Evolutionary conservation across 2,888 invertebrate genomes (phyloP).

Genomic region (Sisyra nigra): DNA sequence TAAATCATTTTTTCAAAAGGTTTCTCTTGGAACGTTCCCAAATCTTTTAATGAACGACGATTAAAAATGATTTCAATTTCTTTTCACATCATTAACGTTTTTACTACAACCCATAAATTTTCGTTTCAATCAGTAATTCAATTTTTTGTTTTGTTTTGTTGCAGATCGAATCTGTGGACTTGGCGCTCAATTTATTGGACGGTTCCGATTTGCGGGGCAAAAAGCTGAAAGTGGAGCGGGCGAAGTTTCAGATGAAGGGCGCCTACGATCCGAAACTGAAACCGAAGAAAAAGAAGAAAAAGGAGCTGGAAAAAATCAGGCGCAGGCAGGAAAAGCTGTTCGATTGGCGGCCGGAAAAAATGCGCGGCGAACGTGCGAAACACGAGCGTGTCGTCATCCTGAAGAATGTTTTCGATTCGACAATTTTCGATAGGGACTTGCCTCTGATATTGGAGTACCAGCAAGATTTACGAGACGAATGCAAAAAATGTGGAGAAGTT

Average conservation of each 20-base stretch:
- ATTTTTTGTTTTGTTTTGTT: background rate
- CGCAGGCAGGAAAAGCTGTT: conserved; percentile 88
- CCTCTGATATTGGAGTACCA: conserved; percentile 79
- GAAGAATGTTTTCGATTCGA: conserved; percentile 81
- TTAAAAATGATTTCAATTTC: too few species aligned
- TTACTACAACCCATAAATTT: background rate
- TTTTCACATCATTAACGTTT: background rate
- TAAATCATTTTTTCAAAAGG: too few species aligned
- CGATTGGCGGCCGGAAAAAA: conserved; percentile 92
- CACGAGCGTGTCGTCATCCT: conserved; percentile 85
- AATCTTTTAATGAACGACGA: too few species aligned
- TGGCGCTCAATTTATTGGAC: conserved; percentile 84
- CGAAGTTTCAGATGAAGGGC: conserved; percentile 90
- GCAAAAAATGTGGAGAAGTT: conserved; percentile 80
- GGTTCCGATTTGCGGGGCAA: conserved; percentile 66
- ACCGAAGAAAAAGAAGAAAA: conserved; percentile 77
- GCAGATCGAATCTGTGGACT: conserved; percentile 80
- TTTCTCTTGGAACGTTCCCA: too few species aligned
- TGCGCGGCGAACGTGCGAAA: conserved; percentile 69
- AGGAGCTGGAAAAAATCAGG: conserved; percentile 78
- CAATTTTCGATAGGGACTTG: conserved; percentile 80
- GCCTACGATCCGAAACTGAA: conserved; percentile 79
- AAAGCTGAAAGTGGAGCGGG: conserved; percentile 75
- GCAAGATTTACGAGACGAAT: conserved; percentile 78
- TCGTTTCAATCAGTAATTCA: background rate